phyloP scores from a whole-genome alignment of 1,140 invertebrate genomes.

The Solenopsis fugax region DNA sequence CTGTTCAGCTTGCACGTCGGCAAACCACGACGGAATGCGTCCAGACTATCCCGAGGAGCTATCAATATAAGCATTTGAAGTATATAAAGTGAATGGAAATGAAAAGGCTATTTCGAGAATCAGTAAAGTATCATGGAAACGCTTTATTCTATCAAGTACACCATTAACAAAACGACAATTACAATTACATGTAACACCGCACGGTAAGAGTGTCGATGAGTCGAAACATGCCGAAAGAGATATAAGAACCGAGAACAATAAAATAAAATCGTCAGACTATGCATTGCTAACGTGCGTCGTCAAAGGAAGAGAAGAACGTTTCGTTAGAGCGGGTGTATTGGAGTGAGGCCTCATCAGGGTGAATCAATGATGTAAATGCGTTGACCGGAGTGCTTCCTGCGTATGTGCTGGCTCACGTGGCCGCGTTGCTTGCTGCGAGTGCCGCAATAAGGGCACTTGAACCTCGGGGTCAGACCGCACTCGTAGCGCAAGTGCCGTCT shows the following conservation, averaged over 20 bases:
- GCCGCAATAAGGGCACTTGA: conserved; percentile 88
- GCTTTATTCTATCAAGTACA: conserved; percentile 66
- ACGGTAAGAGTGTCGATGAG: background rate
- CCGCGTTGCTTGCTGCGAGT: conserved; percentile 88
- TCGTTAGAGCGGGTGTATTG: background rate
- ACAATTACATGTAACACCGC: conserved; percentile 24
- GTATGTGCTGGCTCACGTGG: conserved; percentile 87
- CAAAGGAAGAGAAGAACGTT: background rate
- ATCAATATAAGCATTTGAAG: background rate
- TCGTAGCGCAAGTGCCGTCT: conserved; percentile 90
- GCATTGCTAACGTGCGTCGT: background rate
- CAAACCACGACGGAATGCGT: conserved; percentile 16
- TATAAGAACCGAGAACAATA: background rate
- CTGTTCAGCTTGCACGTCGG: background rate
- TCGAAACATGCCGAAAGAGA: background rate
- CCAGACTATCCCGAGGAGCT: background rate
- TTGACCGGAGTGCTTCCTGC: conserved; percentile 80
- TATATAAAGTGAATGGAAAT: conserved; percentile 31
- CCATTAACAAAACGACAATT: conserved; percentile 33
- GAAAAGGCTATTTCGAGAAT: background rate
- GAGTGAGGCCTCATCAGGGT: conserved; percentile 50
- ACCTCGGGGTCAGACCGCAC: conserved; percentile 89
- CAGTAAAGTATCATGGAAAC: conserved; percentile 41
- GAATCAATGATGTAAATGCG: conserved; percentile 84
- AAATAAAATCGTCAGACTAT: background rate